Evolutionary conservation across 1,140 invertebrate genomes (phyloP).

Genomic region (Drosophila lacertosa): DNA sequence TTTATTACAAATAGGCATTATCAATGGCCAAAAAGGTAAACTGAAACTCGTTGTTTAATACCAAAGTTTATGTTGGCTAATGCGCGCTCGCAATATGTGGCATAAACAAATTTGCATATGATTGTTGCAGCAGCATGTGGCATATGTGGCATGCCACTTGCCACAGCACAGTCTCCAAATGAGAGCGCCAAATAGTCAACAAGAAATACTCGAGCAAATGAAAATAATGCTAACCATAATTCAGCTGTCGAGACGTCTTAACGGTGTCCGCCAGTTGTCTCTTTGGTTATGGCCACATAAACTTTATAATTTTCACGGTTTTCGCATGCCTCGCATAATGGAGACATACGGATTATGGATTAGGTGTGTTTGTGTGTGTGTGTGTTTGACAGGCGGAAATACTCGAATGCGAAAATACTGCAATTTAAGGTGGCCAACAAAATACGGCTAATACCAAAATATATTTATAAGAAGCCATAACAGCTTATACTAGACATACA

Average conservation of each 20-base stretch:
- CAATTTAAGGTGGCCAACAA: background rate
- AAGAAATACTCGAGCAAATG: conserved; percentile 25
- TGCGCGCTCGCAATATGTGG: conserved; percentile 41
- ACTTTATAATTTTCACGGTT: conserved; percentile 39
- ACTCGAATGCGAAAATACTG: background rate
- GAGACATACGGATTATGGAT: conserved; percentile 38
- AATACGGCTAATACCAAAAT: background rate
- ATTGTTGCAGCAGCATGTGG: conserved; percentile 28
- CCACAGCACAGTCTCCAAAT: conserved; percentile 40
- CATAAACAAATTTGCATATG: conserved; percentile 60
- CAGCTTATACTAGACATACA: too few species aligned
- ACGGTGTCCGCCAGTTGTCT: conserved; percentile 42
- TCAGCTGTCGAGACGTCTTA: conserved; percentile 48
- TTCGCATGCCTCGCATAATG: conserved; percentile 17
- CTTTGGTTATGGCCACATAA: conserved; percentile 42
- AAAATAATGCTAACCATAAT: conserved; percentile 45
- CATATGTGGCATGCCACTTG: conserved; percentile 51
- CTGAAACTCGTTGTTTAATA: conserved; percentile 29
- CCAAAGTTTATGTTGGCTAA: conserved; percentile 45
- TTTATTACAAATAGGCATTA: conserved; percentile 28
- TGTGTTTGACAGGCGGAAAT: conserved; percentile 18
- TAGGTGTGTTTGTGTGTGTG: conserved; percentile 11
- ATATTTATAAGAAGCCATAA: too few species aligned
- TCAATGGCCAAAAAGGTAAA: conserved; percentile 19
- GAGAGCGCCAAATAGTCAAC: conserved; percentile 30